Base-by-base conservation (phyloP, 2,888 invertebrate genomes). In the Ecliptopera silaceata region DNA sequence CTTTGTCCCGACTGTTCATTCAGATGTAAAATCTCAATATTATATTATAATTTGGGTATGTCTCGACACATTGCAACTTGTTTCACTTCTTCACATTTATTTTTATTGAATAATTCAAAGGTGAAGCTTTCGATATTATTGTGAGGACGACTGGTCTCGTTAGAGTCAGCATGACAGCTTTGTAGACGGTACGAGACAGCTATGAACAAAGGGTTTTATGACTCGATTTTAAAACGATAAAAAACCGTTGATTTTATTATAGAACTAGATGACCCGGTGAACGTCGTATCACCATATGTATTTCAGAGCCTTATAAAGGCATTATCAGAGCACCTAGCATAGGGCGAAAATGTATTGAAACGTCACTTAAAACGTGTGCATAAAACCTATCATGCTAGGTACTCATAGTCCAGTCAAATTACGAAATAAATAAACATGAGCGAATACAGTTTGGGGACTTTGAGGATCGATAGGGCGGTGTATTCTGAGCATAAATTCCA, bases 31-130 rank as follows among this genome's bases (percentile, higher is more conserved):
- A 77, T 72, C 76, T 75, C 78, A 78, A 79, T 66, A 66, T 86
- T 79, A 84, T 82, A 85, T 82, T 83, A 82, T 84, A 85, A 86
- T 86, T 76, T 72, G 74, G 68, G 68, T 71, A 59, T 73, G 83
- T 84, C 85, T 77, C 77, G 84, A 81, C 82, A 80, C 74, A 79
- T 81, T 69, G 76, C 72, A 73, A 79, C 75, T 79, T 82, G 79
- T 84, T 82, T 82, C 81, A 83, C 58, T 78, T 78, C 67, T 68
- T 74, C 77, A 74, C 72, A 82, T 84, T 83, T 75, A 77, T 80
- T 84, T 84, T 86, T 81, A 81, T 82, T 88, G 89, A 88, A 90
- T 88, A 84, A 87, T 88, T 85, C 88, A 86, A 70, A 75, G 71
- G 69, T 71, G 61, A 72, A 67, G 58, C 67, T 75, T 79, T 80